phyloP scores from a whole-genome alignment of 64 coral and sea anemone genomes.

The Catalaphyllia jardinei region DNA sequence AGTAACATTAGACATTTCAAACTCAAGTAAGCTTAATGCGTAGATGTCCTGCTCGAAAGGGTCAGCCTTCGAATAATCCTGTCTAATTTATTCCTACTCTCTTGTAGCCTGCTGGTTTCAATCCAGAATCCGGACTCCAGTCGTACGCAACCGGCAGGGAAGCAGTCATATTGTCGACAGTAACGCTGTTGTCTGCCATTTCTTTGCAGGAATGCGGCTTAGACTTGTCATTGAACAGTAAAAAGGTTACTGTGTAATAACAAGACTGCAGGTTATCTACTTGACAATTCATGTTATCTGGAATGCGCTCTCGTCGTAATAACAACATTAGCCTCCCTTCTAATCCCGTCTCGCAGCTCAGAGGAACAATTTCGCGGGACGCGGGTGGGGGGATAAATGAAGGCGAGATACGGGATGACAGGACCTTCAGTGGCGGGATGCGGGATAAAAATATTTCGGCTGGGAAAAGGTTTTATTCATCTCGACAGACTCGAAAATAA shows the following conservation, averaged over 20 bases:
- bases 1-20: neutral
- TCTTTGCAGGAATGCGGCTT: neutral
- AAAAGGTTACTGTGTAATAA: neutral
- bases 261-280: neutral
- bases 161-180: neutral
- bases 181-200: neutral
- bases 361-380: no score
- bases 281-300: neutral
- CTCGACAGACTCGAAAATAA: no score
- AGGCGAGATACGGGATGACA: no score
- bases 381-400: no score
- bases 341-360: no score
- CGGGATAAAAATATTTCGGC: no score
- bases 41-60: neutral
- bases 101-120: neutral
- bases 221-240: neutral
- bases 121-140: neutral
- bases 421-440: no score
- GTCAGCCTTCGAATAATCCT: neutral
- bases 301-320: neutral
- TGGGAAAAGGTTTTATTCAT: no score
- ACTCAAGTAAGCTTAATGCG: neutral
- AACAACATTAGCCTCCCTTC: no score
- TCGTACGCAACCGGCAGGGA: neutral
- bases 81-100: neutral